Conservation (phyloP, 2,797 vertebrate species). For the Acomys russatus region DNA sequence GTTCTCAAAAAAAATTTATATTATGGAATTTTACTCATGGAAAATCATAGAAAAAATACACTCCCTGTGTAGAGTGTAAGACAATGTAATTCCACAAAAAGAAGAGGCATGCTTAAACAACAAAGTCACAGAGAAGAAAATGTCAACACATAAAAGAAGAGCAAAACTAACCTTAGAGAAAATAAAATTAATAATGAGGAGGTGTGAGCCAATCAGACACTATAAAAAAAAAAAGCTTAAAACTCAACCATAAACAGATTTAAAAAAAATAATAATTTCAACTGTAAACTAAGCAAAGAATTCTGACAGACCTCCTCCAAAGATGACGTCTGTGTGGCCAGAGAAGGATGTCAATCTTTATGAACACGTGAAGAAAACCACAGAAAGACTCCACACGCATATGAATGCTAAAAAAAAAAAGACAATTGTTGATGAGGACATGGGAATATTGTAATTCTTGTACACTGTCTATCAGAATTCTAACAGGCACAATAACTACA, state of each 20-base stretch:
- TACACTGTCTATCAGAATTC: background rate
- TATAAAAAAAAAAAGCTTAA: background rate
- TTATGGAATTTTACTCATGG: background rate
- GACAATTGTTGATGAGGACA: background rate
- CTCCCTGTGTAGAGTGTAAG: background rate
- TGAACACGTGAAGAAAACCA: background rate
- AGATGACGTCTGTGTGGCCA: background rate
- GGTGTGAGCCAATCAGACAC: background rate
- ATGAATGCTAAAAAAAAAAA: background rate
- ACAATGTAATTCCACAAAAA: background rate
- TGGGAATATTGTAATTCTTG: background rate
- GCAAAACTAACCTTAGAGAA: background rate
- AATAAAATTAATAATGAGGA: conserved; percentile 24
- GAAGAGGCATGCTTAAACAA: background rate
- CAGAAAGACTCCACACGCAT: background rate
- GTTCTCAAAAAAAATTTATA: background rate
- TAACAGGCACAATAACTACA: background rate
- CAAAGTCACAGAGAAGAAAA: background rate
- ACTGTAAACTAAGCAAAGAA: background rate
- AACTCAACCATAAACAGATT: background rate
- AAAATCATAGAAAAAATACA: conserved; percentile 17
- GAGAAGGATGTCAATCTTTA: background rate
- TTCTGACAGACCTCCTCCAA: background rate
- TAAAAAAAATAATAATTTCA: background rate
- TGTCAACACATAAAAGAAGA: background rate